Base-by-base conservation (phyloP, 2,113 vertebrate species). In the Guaruba guarouba region DNA sequence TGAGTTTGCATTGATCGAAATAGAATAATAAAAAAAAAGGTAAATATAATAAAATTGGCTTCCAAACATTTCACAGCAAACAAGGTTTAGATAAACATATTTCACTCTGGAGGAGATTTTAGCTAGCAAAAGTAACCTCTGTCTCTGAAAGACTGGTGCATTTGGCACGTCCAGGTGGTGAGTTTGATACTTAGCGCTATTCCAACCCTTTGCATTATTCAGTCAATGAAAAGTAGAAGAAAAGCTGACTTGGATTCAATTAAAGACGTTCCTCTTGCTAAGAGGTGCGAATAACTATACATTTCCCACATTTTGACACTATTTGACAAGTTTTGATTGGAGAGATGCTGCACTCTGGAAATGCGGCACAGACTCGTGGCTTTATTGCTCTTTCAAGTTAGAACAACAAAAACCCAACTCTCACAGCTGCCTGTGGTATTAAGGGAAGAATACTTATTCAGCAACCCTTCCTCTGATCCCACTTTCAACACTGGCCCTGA, bases 11-110 rank as follows among this genome's bases (percentile, higher is more conserved):
- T 43, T 62, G 44, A 92, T 52, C 31, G 41, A 59, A 55, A 31
- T 20, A 20, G 33, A 57, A 57, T 20, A 57, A 41, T 27, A 35
- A 63, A 77, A 52, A 18, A 69, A 64, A 13, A 18, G 3, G 51
- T 19, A 9, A 46, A 10, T 9, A 12, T 43, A 64, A 77, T 37
- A 48, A 91, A 89, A 77, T 77, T 46, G 83, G 1, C 11, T 85
- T 77, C 51, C 76, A 59, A 33, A 37, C 13, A 49, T 70, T 63
- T 71, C 68, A 27, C 37, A 82, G 49, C 78, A 93, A 94, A 84
- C 33, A 82, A 54, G 44, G 13, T 67, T 80, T 59, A 67, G 43
- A 77, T 68, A 91, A 94, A 92, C 18, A 88, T 28, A n/a, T 75
- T 88, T 88, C 9, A 27, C 17, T 69, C 37, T 35, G 25, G 28